phyloP scores from a whole-genome alignment of 2,888 invertebrate species.

The Spatulosminthurus flaviceps region DNA sequence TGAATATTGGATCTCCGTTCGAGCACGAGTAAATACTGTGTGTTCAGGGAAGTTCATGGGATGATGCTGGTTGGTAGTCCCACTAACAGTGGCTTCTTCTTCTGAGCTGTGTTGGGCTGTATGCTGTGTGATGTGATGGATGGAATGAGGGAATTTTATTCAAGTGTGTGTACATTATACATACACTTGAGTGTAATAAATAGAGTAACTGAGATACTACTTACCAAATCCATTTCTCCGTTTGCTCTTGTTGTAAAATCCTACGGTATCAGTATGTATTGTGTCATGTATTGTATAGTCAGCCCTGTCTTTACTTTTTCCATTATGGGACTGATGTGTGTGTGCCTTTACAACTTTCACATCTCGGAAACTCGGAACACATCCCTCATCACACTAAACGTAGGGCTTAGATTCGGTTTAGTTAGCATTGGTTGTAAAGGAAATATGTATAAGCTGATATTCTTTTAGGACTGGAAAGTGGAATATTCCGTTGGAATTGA shows the following conservation, averaged over 20 bases:
- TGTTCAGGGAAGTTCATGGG: conserved; percentile 5
- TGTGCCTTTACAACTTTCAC: neutral
- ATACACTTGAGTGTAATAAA: conserved; percentile 7
- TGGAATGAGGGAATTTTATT: conserved; percentile 21
- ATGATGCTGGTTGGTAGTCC: neutral
- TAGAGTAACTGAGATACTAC: neutral
- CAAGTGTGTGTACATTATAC: neutral
- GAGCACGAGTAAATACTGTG: conserved; percentile 21
- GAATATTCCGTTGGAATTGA: too few species aligned
- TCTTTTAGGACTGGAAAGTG: too few species aligned
- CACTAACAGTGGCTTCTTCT: neutral
- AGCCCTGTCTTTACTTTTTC: conserved; percentile 1
- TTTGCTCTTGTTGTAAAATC: conserved; percentile 26
- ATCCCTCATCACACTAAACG: too few species aligned
- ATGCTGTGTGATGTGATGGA: conserved; percentile 31
- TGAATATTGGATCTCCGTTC: conserved; percentile 25
- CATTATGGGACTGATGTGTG: neutral
- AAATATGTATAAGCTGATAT: too few species aligned
- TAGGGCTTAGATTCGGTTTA: too few species aligned
- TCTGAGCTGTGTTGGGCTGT: conserved; percentile 23
- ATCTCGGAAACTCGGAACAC: too few species aligned
- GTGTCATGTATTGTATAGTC: neutral
- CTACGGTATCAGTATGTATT: neutral
- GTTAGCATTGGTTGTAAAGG: too few species aligned
- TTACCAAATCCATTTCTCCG: neutral